Evolutionary conservation across 2,113 vertebrate species (phyloP).

Genomic region (Mellivora capensis): DNA sequence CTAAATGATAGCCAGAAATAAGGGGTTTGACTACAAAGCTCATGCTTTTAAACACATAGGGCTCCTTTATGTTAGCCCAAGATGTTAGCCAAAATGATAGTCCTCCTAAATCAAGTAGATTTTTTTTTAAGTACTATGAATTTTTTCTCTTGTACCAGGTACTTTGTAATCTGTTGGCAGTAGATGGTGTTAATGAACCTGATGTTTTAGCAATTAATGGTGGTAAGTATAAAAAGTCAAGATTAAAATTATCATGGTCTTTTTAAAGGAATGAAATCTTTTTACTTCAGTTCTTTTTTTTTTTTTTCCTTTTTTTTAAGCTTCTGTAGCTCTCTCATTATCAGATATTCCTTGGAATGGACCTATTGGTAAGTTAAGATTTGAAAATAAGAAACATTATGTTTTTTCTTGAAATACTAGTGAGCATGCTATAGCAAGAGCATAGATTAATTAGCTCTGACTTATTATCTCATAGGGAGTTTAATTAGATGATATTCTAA

Average conservation of each 20-base stretch:
- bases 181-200: slow-evolving; percentile 95
- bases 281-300: slow-evolving; percentile 23
- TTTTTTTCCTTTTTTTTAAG: slow-evolving; percentile 77
- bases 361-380: slow-evolving; percentile 89
- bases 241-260: neutral
- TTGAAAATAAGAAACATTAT: neutral
- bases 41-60: neutral
- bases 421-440: neutral
- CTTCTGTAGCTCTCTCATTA: slow-evolving; percentile 93
- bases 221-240: slow-evolving; percentile 83
- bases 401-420: neutral
- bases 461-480: neutral
- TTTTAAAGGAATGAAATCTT: neutral
- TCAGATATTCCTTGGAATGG: slow-evolving; percentile 99
- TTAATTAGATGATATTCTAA: neutral
- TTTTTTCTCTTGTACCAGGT: slow-evolving; percentile 84
- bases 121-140: slow-evolving; percentile 42
- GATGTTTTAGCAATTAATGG: slow-evolving; percentile 97
- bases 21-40: neutral
- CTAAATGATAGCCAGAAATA: slow-evolving; percentile 24
- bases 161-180: slow-evolving; percentile 96
- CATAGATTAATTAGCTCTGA: neutral
- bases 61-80: neutral
- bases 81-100: neutral
- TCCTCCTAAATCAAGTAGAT: neutral